Evolutionary conservation across 2,888 invertebrate genomes (phyloP).

Genomic region (Masnerella sp.): DNA sequence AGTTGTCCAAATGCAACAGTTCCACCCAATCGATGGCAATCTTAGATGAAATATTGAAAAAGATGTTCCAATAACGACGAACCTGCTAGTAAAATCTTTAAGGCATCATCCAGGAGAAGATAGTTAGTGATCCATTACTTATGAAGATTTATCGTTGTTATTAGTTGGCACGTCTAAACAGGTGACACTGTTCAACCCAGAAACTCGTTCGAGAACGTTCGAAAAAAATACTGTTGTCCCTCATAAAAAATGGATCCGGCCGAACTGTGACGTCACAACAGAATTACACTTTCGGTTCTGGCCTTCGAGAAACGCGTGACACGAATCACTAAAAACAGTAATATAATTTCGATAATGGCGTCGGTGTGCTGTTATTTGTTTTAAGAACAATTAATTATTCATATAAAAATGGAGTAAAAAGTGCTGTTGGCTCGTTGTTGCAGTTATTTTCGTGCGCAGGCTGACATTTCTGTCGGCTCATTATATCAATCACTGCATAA

Average conservation of each 20-base stretch:
- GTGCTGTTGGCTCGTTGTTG: neutral
- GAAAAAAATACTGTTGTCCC: no score
- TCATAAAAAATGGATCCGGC: no score
- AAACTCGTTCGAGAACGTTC: constrained; percentile 13
- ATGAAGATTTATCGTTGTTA: constrained; percentile 39
- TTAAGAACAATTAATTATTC: no score
- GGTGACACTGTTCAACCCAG: constrained; percentile 30
- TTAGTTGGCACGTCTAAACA: constrained; percentile 21
- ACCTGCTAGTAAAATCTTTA: constrained; percentile 29
- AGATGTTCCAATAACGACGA: constrained; percentile 12
- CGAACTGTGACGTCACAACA: no score
- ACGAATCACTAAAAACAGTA: no score
- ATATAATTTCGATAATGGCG: no score
- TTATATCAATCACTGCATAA: constrained; percentile 13
- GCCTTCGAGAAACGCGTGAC: no score
- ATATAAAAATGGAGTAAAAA: neutral
- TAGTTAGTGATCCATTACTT: constrained; percentile 27
- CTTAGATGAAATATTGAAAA: constrained; percentile 32
- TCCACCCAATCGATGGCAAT: constrained; percentile 22
- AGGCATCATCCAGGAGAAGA: constrained; percentile 9
- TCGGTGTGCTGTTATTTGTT: no score
- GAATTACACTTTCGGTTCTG: no score
- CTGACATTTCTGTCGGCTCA: neutral
- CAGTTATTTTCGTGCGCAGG: constrained; percentile 1
- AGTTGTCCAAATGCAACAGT: neutral